Base-by-base conservation (phyloP, 2,888 invertebrate species). In the Caenorhabditis virilis region DNA sequence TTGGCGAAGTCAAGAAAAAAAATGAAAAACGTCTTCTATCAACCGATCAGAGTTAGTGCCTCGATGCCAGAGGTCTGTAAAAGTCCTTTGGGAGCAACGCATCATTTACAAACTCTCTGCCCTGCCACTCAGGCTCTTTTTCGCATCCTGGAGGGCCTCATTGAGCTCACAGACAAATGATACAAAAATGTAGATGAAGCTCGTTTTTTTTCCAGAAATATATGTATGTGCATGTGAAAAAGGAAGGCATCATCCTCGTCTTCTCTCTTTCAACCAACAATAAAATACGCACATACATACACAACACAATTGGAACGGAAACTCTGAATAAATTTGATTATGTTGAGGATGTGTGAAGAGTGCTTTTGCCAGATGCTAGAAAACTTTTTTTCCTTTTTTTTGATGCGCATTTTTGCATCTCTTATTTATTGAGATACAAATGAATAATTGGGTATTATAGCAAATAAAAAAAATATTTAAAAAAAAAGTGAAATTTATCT, bases 41-140 rank as follows among this genome's bases (percentile, higher is more conserved):
- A 61, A 47, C 46, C 35, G 50, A 61, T 61, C 61, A 61, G 49
- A 36, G 30, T 9, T 36, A 5, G n/a, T 36, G n/a, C 36, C 9
- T 36, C n/a, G 20, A 16, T 30, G n/a, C 11, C 30, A 46, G 55
- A 55, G 50, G 38, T 41, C 47, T 50, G 13, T 45, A 30, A 42
- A 51, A 61, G 54, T 61, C 61, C 61, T 61, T 39, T 35, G 61
- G 61, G 61, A 61, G 51, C 61, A 50, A 61, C 61, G 61, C 46
- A 53, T 61, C 61, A 61, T 55, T 16, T 26, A 35, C 53, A 50
- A 45, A 49, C 42, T 20, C 5, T 42, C 41, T 23, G 49, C 54
- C 48, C 47, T 23, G 15, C 46, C 39, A 35, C 52, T 39, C 38
- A 42, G 25, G 26, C 18, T 33, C 26, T 41, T 60, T 53, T n/a